A percentile compares a stretch with the other conserved stretches of the same genome.
phyloP scores from a whole-genome alignment of 2,888 invertebrate genomes.

The Liposcelis brunnea region DNA sequence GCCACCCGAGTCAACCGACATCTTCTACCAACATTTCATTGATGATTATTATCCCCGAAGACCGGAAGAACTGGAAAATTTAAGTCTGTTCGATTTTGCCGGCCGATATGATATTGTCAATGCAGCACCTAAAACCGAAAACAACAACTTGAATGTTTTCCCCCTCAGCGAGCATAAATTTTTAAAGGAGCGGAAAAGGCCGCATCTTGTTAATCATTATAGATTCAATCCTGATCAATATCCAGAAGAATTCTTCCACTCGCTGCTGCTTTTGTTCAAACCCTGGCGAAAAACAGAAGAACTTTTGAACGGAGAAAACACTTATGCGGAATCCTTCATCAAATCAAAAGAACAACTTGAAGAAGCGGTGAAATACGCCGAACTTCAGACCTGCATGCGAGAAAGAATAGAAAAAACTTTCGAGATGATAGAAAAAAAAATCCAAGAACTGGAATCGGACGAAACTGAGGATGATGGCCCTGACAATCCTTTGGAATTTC shows the following conservation, averaged over 20 bases:
- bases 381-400: background rate
- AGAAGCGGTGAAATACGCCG: slow-evolving; percentile 14
- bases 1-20: slow-evolving; percentile 6
- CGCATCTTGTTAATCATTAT: slow-evolving; percentile 20
- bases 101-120: slow-evolving; percentile 5
- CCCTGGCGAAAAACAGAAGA: slow-evolving; percentile 18
- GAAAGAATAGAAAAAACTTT: too few relatives aligned
- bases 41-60: too few relatives aligned
- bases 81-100: too few relatives aligned
- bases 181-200: slow-evolving; percentile 17
- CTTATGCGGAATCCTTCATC: slow-evolving; percentile 18
- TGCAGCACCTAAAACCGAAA: background rate
- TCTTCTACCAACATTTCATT: slow-evolving; percentile 8
- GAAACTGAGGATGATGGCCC: slow-evolving; percentile 15
- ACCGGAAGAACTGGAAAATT: too few relatives aligned
- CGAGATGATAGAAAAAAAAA: too few relatives aligned
- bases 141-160: too few relatives aligned
- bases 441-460: slow-evolving; percentile 11
- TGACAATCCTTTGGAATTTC: slow-evolving; percentile 16
- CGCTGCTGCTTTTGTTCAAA: slow-evolving; percentile 18
- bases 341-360: slow-evolving; percentile 10
- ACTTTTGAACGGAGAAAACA: slow-evolving; percentile 15
- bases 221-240: slow-evolving; percentile 17
- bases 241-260: slow-evolving; percentile 19
- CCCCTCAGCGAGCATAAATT: slow-evolving; percentile 4